Evolutionary conservation across 2,113 vertebrate species (phyloP).

Genomic region (Pagrus major): DNA sequence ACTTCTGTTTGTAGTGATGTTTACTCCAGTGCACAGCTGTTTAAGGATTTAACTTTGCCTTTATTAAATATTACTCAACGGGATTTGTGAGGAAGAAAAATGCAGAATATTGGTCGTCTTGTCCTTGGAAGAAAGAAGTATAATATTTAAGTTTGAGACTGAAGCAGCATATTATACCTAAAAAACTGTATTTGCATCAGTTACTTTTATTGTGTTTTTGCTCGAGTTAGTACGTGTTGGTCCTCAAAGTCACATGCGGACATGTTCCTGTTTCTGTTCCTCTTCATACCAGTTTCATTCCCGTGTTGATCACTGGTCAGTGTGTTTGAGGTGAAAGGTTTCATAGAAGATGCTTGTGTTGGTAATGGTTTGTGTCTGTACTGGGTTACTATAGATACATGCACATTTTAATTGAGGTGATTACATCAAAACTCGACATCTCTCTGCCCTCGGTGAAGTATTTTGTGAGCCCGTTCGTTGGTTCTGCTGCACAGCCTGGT

Average conservation of each 20-base stretch:
- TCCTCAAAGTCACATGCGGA: conserved; percentile 24
- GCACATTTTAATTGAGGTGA: neutral
- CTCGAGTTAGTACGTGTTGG: neutral
- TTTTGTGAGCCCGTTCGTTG: conserved; percentile 18
- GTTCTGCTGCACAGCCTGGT: conserved; percentile 13
- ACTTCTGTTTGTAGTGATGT: neutral
- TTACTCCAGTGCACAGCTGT: neutral
- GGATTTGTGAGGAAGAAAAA: neutral
- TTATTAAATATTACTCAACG: no score
- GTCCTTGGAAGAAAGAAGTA: neutral
- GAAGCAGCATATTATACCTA: neutral
- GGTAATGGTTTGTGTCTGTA: no score
- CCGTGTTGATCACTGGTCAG: neutral
- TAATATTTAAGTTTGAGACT: neutral
- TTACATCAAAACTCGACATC: conserved; percentile 10
- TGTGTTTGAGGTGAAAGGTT: neutral
- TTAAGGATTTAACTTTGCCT: neutral
- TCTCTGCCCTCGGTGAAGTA: conserved; percentile 4
- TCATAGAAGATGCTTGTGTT: neutral
- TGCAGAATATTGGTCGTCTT: neutral
- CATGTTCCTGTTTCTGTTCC: conserved; percentile 44
- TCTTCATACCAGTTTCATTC: conserved; percentile 23
- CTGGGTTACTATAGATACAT: neutral
- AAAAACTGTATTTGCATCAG: neutral
- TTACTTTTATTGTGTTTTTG: neutral